Base-by-base conservation (phyloP, 2,888 invertebrate genomes). In the Cinara cedri region DNA sequence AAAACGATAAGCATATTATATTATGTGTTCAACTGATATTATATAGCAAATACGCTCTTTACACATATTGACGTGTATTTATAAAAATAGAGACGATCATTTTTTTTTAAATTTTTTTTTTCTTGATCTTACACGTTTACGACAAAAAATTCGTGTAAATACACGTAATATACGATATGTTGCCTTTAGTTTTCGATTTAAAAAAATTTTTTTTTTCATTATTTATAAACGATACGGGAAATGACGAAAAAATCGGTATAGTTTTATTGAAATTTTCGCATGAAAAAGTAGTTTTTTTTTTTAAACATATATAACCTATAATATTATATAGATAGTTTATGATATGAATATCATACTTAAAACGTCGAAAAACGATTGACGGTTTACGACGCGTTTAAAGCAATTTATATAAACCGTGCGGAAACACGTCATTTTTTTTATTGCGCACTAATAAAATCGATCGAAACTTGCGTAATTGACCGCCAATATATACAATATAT, bases 341-440 rank as follows among this genome's bases (percentile, higher is more conserved):
- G 21, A 44, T 21, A 42, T 55, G 44, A 57, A 11, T 21, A 46
- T 16, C 1, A 49, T n/a, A 51, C n/a, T 72, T 49, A 72, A 57
- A 60, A 24, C 34, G n/a, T 62, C 19, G 26, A 19, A 10, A 19
- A 72, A 62, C 14, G 49, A 1, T 72, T 62, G 49, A 72, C 49
- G 57, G 14, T 54, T 34, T 70, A 70, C 54, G 70, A 70, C 21
- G 70, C 34, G 54, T 70, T 70, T 70, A 70, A 70, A 42, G 70
- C 10, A 70, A 34, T 70, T 51, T 51, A 70, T 54, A 54, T 1
- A 13, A 46, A 8, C 13, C 10, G 10, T 10, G 34, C 54, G 42
- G 70, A 42, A 70, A 26, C 70, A 34, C 34, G n/a, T 1, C n/a
- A n/a, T n/a, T n/a, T n/a, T 70, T 70, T 70, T 70, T 70, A 70